Evolutionary conservation across 2,113 vertebrate species (phyloP).

Genomic region (Zingel zingel): DNA sequence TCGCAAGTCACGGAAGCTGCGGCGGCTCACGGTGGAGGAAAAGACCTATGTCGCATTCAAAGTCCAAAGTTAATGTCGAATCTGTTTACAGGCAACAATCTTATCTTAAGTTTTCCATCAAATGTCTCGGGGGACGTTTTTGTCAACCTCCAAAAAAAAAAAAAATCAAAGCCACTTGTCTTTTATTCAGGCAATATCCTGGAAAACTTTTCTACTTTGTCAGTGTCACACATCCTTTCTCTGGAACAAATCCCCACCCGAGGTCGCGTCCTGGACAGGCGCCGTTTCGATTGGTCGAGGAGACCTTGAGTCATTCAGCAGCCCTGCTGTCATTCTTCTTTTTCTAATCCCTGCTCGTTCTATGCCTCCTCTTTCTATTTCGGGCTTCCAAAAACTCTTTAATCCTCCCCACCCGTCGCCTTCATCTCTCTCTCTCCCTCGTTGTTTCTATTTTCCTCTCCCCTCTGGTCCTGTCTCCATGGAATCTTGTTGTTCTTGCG

Average conservation of each 20-base stretch:
- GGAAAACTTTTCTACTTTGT: not conserved
- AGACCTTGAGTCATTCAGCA: slow-evolving; percentile 24
- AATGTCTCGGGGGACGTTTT: no score
- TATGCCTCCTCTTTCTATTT: slow-evolving; percentile 37
- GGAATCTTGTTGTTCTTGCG: not conserved
- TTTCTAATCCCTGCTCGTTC: slow-evolving; percentile 37
- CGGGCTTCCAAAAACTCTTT: slow-evolving; percentile 4
- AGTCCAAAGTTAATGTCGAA: no score
- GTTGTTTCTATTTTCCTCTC: slow-evolving; percentile 31
- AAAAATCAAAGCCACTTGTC: no score
- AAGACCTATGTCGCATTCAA: no score
- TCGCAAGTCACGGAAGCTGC: no score
- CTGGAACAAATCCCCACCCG: not conserved
- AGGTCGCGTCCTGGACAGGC: slow-evolving; percentile 6
- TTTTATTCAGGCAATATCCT: not conserved
- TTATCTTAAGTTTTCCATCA: no score
- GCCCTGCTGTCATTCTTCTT: slow-evolving; percentile 12
- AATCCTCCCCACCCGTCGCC: slow-evolving; percentile 12
- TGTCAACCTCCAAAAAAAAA: not conserved
- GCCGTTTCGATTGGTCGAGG: not conserved
- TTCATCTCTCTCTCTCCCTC: slow-evolving; percentile 10
- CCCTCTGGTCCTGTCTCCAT: not conserved
- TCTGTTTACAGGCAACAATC: no score
- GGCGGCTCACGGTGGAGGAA: no score
- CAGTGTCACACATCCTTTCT: not conserved